Evolutionary conservation across 2,888 invertebrate species (phyloP), one percentile per base, ranked within the genome.

Genomic region (Matsumyia berberina): DNA sequence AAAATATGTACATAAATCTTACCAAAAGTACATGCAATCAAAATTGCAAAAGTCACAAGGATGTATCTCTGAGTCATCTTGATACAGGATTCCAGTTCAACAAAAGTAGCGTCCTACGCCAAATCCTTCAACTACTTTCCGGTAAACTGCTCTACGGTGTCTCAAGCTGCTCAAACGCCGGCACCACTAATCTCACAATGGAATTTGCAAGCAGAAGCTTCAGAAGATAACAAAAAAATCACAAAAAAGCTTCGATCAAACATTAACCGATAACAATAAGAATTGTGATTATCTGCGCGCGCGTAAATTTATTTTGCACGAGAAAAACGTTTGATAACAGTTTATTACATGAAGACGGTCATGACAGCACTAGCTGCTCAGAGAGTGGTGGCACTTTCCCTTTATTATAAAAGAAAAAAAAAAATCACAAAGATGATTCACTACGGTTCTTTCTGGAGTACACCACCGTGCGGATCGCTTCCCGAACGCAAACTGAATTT

Each of bases 321-420:
- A 74, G 58, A 69, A 69, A n/a, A 70, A 58, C 49, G 78, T 67
- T 72, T 83, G 79, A 79, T 83, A 83, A 83, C 83, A 83, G 83
- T 83, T 83, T 53, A 69, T 64, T 55, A 62, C 69, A 73, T 73
- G 57, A 78, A 78, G 67, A 67, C 19, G 70, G 72, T 69, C 69
- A 57, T 62, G 55, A 51, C 62, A 67, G 57, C 58, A 64, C 37
- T 67, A 39, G 24, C 17, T 73, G 42, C 24, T 62, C 19, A 39
- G 24, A 24, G 24, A 24, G n/a, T 55, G 42, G 44, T 69, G 46
- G 60, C 15, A 67, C 60, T 74, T 69, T 78, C 39, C 67, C 58
- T 51, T 35, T 67, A 44, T 19, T 53, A 31, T 49, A 1, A 39
- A 69, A 51, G 5, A 29, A 46, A 35, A 42, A 51, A 49, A 60